Evolutionary conservation across 2,113 vertebrate species (phyloP), one percentile per base, ranked within the genome.

Genomic region (Lamprotornis superbus): DNA sequence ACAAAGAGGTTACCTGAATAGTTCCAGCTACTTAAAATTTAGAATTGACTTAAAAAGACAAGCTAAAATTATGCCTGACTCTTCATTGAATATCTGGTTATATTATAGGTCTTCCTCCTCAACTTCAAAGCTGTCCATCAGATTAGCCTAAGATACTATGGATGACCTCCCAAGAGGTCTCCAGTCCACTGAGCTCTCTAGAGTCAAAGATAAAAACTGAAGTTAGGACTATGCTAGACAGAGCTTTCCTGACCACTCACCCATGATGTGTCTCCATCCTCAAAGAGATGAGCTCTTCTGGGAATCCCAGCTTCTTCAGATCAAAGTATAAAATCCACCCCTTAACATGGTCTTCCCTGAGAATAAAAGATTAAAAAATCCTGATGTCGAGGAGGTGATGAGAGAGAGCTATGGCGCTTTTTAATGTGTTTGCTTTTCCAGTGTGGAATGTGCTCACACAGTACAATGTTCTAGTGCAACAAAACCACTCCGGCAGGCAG

Each of bases 401-500:
- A 95, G 75, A 95, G 75, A 95, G 75, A 83, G 35, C 33, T 79
- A 25, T 35, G 42, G 61, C 2, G 1, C 30, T 95, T 85, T 94
- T 76, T 61, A 65, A 59, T 65, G 63, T 83, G 91, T 95, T 96
- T 95, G 39, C 92, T 95, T 95, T 93, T 87, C 74, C 61, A 69
- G 33, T 25, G 78, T 91, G 81, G 82, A 93, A 95, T 88, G 75
- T 50, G 75, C 80, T 85, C 91, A 44, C 74, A 35, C 23, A 65
- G 65, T 50, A 73, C 87, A 69, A 14, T 6, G 59, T 6, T 46
- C 30, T 47, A 96, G 81, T 15, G 67, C 69, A 63, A 35, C 78
- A 73, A 49, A 91, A 85, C 35, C 30, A 19, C 70, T 46, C 86
- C 64, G 60, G 78, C 84, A 85, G 78, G 21, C 81, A 61, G 81